These are phyloP conservation scores for Cariama cristata DNA, from an alignment of 2,113 vertebrate genomes.

Conservation along the genomic window DNA sequence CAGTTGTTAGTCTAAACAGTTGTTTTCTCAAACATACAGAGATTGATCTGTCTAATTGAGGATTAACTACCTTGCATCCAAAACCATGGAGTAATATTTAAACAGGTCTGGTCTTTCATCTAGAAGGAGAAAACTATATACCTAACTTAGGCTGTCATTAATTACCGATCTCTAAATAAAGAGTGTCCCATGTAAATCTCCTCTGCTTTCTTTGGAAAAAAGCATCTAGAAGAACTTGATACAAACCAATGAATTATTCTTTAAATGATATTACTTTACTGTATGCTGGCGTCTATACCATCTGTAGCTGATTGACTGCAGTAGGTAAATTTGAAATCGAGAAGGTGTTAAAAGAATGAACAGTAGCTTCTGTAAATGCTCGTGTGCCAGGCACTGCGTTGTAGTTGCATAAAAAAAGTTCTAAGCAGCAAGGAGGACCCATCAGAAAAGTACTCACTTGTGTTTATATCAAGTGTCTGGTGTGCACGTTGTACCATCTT, in stretches of 20 bases:
- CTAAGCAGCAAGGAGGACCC: neutral
- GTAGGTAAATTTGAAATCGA: neutral
- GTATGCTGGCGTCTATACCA: neutral
- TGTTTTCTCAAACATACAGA: slow-evolving; percentile 35
- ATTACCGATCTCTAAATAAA: neutral
- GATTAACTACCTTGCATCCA: neutral
- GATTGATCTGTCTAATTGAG: slow-evolving; percentile 35
- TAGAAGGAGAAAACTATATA: neutral
- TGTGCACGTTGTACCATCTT: neutral
- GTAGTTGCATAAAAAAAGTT: neutral
- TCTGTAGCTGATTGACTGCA: neutral
- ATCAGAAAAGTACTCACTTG: neutral
- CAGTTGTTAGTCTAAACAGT: slow-evolving; percentile 46
- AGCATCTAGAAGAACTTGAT: neutral
- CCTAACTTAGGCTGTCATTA: neutral
- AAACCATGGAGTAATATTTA: neutral
- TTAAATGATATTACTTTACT: neutral
- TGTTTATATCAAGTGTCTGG: neutral
- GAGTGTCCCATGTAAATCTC: neutral
- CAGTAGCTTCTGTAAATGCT: neutral
- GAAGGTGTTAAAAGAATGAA: neutral
- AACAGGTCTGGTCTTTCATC: slow-evolving; percentile 11
- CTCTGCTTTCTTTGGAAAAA: neutral
- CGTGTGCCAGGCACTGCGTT: neutral
- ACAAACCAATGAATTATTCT: neutral